A percentile compares a stretch with the other conserved stretches of the same genome.
Conservation (phyloP, 1,140 invertebrate genomes). For the Sitobion miscanthi region DNA sequence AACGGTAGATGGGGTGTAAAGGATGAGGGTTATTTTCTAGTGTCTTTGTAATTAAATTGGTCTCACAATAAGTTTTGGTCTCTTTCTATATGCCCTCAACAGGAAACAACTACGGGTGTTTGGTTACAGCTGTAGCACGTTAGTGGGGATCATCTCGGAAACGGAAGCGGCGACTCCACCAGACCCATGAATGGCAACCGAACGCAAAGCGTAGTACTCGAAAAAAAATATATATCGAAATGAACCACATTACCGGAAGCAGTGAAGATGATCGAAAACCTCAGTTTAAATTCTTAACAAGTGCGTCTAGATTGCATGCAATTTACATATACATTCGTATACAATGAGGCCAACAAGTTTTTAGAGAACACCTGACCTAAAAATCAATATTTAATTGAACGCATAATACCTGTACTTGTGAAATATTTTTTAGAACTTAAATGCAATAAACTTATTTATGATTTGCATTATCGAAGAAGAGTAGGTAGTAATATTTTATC, state of each 20-base stretch:
- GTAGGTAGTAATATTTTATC: not conserved
- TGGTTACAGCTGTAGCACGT: slow-evolving; percentile 42
- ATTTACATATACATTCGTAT: not conserved
- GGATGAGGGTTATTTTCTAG: slow-evolving; percentile 41
- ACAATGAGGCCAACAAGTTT: slow-evolving; percentile 9
- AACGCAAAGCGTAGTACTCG: slow-evolving; percentile 12
- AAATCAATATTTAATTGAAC: not conserved
- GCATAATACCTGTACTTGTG: not conserved
- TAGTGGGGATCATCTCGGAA: slow-evolving; percentile 45
- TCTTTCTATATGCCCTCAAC: not conserved
- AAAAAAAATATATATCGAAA: slow-evolving; percentile 36
- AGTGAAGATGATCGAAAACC: slow-evolving; percentile 2
- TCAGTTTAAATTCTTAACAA: not conserved
- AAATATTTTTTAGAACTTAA: not conserved
- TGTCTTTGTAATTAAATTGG: slow-evolving; percentile 54
- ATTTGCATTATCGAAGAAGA: not conserved
- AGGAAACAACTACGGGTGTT: slow-evolving; percentile 48
- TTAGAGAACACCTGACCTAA: not conserved
- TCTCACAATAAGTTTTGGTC: slow-evolving; percentile 33
- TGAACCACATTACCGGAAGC: slow-evolving; percentile 13
- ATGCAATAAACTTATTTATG: not conserved
- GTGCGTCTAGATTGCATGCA: not conserved
- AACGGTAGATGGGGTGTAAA: not conserved
- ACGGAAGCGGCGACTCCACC: slow-evolving; percentile 49
- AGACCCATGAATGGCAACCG: not conserved